Evolutionary conservation across 2,888 invertebrate genomes (phyloP).

Genomic region (Muscina levida): DNA sequence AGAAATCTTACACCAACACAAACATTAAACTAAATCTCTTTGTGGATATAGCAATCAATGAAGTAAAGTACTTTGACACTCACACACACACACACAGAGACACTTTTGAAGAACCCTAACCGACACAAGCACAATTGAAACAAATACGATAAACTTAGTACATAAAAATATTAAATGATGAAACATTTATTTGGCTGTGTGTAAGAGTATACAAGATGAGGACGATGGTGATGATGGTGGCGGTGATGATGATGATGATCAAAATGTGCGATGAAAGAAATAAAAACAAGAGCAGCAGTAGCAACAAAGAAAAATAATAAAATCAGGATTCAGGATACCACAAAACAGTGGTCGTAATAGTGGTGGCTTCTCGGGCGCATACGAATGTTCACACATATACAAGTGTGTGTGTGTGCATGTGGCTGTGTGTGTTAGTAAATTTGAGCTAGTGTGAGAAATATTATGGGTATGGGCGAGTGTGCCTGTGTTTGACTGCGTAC

Average conservation of each 20-base stretch:
- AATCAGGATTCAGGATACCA: conserved; percentile 73
- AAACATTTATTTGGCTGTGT: conserved; percentile 57
- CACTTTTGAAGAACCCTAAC: conserved; percentile 29
- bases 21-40: not conserved
- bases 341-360: conserved; percentile 68
- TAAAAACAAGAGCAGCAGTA: conserved; percentile 53
- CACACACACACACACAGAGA: not conserved
- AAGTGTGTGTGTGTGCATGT: conserved; percentile 72
- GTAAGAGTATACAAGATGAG: not conserved
- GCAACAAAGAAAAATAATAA: conserved; percentile 65
- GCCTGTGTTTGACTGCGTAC: not conserved
- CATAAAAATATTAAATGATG: conserved; percentile 45
- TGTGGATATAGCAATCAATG: conserved; percentile 24
- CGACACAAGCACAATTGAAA: conserved; percentile 57
- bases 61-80: conserved; percentile 2
- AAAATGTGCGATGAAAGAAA: conserved; percentile 2
- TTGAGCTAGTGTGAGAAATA: not conserved
- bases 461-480: too few relatives aligned
- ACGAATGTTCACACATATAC: conserved; percentile 62
- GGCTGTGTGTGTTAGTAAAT: conserved; percentile 43
- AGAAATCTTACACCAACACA: too few relatives aligned
- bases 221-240: not conserved
- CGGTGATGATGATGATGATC: not conserved
- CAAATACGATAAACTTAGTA: conserved; percentile 52
- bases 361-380: conserved; percentile 62